Base-by-base conservation (phyloP, 2,888 invertebrate genomes). In the Caenorhabditis imperialis region DNA sequence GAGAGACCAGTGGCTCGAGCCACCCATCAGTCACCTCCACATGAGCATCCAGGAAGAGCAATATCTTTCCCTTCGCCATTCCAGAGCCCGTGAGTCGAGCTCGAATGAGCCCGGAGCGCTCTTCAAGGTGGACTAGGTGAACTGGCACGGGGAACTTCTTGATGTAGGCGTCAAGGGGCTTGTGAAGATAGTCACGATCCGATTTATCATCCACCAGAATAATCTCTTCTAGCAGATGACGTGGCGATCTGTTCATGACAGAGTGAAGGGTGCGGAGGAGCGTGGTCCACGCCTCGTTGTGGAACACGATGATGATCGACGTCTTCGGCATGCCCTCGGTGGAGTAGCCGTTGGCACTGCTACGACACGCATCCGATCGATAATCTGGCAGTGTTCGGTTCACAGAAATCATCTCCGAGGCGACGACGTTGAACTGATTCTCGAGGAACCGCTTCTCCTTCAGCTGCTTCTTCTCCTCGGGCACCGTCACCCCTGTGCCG, bases 241-340 rank as follows among this genome's bases (percentile, higher is more conserved):
- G 44, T n/a, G 88, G 88, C 6, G 87, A 78, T 25, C 72, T 78
- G 57, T 87, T 85, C 38, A 88, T 72, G 23, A 89, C 84, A 7
- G 88, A 88, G 60, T 88, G 88, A 5, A 88, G 81, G 2, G 87
- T 87, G 37, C 98, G 91, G 75, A 98, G 91, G 20, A 99, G 91
- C 0, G 98, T 99, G 44, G 95, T 93, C 97, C 97, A 98, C 0
- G 98, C 98, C 89, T 99, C 98, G 89, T 99, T 99, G 91, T 99
- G 98, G 90, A 99, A 99, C 58, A 99, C 98, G 86, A 99, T 96
- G 75, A 99, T 95, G 85, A 99, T 94, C 86, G 95, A 95, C 22
- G 97, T 96, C 42, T 94, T 93, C 4, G 97, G 97, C 86, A 98
- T 91, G 48, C 91, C 50, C 2, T 44, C 16, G 18, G 69, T 69